Conservation (phyloP, 2,888 invertebrate genomes). For the Chrysolina haemoptera region DNA sequence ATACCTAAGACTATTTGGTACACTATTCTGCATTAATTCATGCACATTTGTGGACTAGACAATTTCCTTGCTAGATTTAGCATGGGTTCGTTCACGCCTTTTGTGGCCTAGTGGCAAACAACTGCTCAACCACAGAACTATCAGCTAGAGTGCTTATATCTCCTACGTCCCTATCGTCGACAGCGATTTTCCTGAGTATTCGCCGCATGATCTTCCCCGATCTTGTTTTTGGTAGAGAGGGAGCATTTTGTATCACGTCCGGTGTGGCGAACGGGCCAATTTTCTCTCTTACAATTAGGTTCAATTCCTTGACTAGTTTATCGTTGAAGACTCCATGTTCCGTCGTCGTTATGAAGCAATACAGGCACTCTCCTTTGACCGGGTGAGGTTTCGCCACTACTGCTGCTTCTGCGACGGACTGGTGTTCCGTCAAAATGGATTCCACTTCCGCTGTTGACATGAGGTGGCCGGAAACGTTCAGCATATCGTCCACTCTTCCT, state of each 20-base stretch:
- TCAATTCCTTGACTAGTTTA: conserved; percentile 80
- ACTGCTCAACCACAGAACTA: conserved; percentile 85
- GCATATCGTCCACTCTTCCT: conserved; percentile 97
- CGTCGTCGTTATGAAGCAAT: conserved; percentile 96
- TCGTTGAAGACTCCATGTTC: conserved; percentile 81
- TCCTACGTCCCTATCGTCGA: conserved; percentile 90
- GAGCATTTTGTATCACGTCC: conserved; percentile 94
- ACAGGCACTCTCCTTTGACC: conserved; percentile 96
- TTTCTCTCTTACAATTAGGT: conserved; percentile 85
- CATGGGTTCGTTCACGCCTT: conserved; percentile 53
- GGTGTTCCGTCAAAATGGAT: conserved; percentile 84
- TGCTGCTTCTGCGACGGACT: conserved; percentile 92
- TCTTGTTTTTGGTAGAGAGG: conserved; percentile 94
- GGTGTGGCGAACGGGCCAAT: conserved; percentile 98
- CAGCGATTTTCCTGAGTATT: conserved; percentile 92
- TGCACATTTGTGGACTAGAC: conserved; percentile 8
- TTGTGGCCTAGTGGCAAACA: conserved; percentile 81
- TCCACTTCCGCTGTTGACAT: conserved; percentile 97
- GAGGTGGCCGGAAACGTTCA: conserved; percentile 98
- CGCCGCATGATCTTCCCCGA: conserved; percentile 99
- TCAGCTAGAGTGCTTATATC: conserved; percentile 96
- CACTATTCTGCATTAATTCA: not conserved
- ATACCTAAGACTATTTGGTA: not conserved
- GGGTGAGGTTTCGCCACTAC: conserved; percentile 95
- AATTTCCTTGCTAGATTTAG: not conserved